Evolutionary conservation across 2,888 invertebrate genomes (phyloP).

Genomic region (Phrixothrix hirtus): DNA sequence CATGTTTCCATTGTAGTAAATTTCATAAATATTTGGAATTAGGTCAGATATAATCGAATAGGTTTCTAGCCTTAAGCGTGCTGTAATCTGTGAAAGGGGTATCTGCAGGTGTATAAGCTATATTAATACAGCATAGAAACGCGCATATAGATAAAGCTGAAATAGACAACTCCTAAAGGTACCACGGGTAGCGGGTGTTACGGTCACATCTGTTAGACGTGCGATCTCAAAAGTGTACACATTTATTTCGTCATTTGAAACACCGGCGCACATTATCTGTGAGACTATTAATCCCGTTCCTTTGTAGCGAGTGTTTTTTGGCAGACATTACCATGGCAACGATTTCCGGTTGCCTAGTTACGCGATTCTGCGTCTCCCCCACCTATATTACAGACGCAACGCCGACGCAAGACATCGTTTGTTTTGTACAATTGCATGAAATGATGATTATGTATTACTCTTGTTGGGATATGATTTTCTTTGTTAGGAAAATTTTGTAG

Average conservation of each 20-base stretch:
- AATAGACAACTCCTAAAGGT: conserved; percentile 16
- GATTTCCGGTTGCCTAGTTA: conserved; percentile 54
- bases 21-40: conserved; percentile 26
- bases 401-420: conserved; percentile 48
- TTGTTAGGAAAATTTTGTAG: conserved; percentile 40
- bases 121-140: conserved; percentile 2
- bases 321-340: conserved; percentile 53
- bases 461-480: conserved; percentile 47
- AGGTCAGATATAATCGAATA: conserved; percentile 33
- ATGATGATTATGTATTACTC: conserved; percentile 51
- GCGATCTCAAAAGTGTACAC: conserved; percentile 42
- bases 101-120: conserved; percentile 10
- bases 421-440: conserved; percentile 50
- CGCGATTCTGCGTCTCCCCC: conserved; percentile 46
- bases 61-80: conserved; percentile 12
- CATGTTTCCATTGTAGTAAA: background rate
- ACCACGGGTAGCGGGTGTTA: conserved; percentile 15
- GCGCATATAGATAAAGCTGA: conserved; percentile 24
- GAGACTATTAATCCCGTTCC: conserved; percentile 55
- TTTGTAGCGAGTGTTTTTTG: conserved; percentile 56
- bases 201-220: conserved; percentile 38
- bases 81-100: conserved; percentile 10
- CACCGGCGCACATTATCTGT: conserved; percentile 54
- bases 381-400: conserved; percentile 39
- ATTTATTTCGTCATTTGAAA: conserved; percentile 53